Evolutionary conservation across 1,140 invertebrate genomes (phyloP).

Genomic region (Ericerus pela): DNA sequence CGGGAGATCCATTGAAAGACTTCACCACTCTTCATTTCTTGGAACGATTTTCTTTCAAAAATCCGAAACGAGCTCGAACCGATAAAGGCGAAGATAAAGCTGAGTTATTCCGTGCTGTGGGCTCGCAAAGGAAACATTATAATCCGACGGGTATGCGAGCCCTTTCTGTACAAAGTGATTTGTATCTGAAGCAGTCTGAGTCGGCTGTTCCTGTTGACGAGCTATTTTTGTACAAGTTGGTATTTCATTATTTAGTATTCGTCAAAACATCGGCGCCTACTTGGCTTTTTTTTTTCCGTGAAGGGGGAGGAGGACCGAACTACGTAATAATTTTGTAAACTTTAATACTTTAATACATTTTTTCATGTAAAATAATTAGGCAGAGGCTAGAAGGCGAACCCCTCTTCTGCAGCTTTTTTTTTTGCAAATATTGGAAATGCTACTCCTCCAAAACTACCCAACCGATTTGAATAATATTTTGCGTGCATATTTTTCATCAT

Average conservation of each 20-base stretch:
- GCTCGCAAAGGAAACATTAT: conserved; percentile 44
- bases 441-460: too few relatives aligned
- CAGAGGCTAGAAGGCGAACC: too few relatives aligned
- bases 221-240: conserved; percentile 55
- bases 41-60: conserved; percentile 90
- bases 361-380: too few relatives aligned
- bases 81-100: conserved; percentile 23
- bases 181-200: conserved; percentile 51
- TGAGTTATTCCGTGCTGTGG: conserved; percentile 36
- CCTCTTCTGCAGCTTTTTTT: too few relatives aligned
- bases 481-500: too few relatives aligned
- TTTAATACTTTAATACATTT: too few relatives aligned
- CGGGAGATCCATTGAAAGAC: conserved; percentile 83
- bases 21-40: conserved; percentile 78
- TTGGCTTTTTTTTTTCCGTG: conserved; percentile 25
- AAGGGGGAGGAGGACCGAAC: background rate
- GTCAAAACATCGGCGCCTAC: conserved; percentile 25
- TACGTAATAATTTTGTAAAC: conserved; percentile 24
- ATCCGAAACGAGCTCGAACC: conserved; percentile 62
- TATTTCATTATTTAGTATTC: conserved; percentile 27
- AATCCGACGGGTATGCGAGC: conserved; percentile 41
- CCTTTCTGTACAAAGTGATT: conserved; percentile 47
- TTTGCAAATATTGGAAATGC: too few relatives aligned
- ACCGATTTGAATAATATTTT: too few relatives aligned
- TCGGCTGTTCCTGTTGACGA: conserved; percentile 65